Evolutionary conservation across 2,888 invertebrate species (phyloP), one percentile per base, ranked within the genome.

Genomic region (Lobophora halterata): DNA sequence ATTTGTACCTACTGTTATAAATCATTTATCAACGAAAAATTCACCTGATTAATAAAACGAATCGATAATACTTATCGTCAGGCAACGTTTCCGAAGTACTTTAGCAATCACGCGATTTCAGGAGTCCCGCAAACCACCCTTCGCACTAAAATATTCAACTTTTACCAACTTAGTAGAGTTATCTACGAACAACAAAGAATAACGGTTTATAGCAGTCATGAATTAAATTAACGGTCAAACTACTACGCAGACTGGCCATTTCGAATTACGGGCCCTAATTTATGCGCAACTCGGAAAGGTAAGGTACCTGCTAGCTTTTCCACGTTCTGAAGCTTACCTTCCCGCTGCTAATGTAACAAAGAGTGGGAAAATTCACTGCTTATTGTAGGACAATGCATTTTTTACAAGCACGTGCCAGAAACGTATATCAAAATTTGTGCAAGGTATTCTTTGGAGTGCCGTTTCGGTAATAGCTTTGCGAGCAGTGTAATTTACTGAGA

Each of bases 371-470:
- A 49, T 51, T 41, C 41, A 33, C 29, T 28, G 34, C 27, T 46
- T 39, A 37, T 44, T 45, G 46, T 38, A 49, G 53, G 33, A 34
- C 39, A 31, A 35, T 46, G 43, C 49, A 41, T 46, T 52, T 49
- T 48, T 48, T 43, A 46, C 44, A 18, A 33, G 27, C 49, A 51
- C 50, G 53, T 49, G 41, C 46, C 9, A 36, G 34, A 35, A 17
- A 41, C 49, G 50, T 63, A 51, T 57, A 59, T 65, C 63, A 60
- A 58, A 58, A 58, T 61, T 62, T 53, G 56, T 44, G 51, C 50
- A 48, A 37, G 53, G 51, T 52, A 49, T 55, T 62, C 63, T 55
- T 52, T 38, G 50, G 51, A 55, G 49, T 55, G 52, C 51, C 51
- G 50, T 52, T 47, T 54, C 42, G 41, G 36, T 38, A 55, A 52